Percentiles rank a stretch among this genome's conserved stretches.
These are phyloP conservation scores for Pangasius djambal DNA, from an alignment of 2,797 vertebrate species.

Conservation along the genomic window DNA sequence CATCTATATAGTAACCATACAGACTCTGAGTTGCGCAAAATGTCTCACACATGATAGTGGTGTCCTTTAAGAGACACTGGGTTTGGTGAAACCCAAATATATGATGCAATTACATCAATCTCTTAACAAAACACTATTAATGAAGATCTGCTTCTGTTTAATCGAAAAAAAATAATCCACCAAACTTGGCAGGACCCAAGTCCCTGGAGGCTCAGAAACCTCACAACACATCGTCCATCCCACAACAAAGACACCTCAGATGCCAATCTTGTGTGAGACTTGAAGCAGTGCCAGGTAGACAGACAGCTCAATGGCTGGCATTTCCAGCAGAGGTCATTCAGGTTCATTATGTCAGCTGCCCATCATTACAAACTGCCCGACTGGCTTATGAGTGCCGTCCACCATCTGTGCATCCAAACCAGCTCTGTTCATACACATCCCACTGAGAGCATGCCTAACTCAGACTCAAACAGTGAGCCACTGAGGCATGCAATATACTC, in stretches of 20 bases:
- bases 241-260: slow-evolving; percentile 49
- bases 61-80: background rate
- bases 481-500: slow-evolving; percentile 14
- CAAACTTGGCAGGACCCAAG: slow-evolving; percentile 15
- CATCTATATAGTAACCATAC: background rate
- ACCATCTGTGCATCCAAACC: slow-evolving; percentile 51
- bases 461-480: background rate
- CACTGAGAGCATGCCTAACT: background rate
- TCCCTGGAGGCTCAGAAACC: slow-evolving; percentile 19
- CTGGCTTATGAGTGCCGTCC: slow-evolving; percentile 36
- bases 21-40: background rate
- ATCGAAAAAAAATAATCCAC: background rate
- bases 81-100: background rate
- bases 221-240: slow-evolving; percentile 60
- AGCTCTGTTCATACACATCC: slow-evolving; percentile 17
- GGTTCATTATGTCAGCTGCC: slow-evolving; percentile 52
- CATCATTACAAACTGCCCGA: slow-evolving; percentile 28
- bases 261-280: slow-evolving; percentile 50
- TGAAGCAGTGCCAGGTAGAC: slow-evolving; percentile 46
- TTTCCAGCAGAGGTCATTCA: slow-evolving; percentile 54
- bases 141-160: slow-evolving; percentile 31
- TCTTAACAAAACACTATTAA: slow-evolving; percentile 19
- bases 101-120: slow-evolving; percentile 16
- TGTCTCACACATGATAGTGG: background rate
- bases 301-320: slow-evolving; percentile 46